Percentiles rank a stretch among this genome's conserved stretches.
Evolutionary conservation across 1,140 invertebrate genomes (phyloP).

Genomic region (Drosophila insularis): DNA sequence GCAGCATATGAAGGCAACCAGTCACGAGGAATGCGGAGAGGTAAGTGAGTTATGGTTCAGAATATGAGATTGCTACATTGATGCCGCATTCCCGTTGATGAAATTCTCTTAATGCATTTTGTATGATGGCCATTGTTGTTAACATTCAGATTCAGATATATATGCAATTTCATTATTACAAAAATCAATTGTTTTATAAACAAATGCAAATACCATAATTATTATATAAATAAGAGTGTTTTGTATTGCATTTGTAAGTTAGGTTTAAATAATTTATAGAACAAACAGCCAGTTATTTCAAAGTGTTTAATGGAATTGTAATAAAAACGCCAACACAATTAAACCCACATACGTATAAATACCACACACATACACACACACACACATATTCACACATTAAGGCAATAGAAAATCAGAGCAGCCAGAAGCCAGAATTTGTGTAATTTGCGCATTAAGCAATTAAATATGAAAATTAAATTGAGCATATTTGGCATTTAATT

Average conservation of each 20-base stretch:
- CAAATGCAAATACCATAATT: conserved; percentile 22
- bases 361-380: not conserved
- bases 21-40: not conserved
- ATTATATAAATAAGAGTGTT: not conserved
- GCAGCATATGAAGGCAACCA: not conserved
- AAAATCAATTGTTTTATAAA: conserved; percentile 5
- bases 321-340: not conserved
- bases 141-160: not conserved
- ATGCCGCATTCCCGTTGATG: not conserved
- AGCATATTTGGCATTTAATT: conserved; percentile 61
- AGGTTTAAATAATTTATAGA: conserved; percentile 42
- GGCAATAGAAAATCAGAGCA: conserved; percentile 11
- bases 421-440: conserved; percentile 12
- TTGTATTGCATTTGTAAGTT: conserved; percentile 18
- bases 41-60: conserved; percentile 1
- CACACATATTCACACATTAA: conserved; percentile 5
- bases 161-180: not conserved
- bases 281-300: conserved; percentile 14
- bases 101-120: conserved; percentile 1
- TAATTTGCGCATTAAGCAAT: conserved; percentile 52
- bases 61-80: conserved; percentile 5
- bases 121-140: not conserved
- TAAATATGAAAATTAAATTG: conserved; percentile 63
- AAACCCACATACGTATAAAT: not conserved
- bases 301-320: conserved; percentile 40